These are phyloP conservation scores for Silurus aristotelis DNA, from an alignment of 2,797 vertebrate genomes.

Conservation along the genomic window DNA sequence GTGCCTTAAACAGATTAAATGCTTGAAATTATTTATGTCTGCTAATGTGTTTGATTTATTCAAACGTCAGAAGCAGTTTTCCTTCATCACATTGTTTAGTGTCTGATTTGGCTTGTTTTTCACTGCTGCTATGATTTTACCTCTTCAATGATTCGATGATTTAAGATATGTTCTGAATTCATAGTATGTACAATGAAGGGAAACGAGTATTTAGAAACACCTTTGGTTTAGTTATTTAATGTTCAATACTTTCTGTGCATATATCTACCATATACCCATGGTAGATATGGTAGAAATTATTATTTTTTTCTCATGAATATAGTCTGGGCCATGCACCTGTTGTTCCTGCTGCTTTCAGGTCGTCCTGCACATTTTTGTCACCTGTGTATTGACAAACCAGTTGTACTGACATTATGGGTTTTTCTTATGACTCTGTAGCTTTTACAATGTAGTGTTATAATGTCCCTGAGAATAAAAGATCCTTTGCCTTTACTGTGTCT, in stretches of 20 bases:
- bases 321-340: no score
- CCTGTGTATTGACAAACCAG: not conserved
- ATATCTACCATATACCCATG: not conserved
- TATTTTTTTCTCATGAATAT: no score
- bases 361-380: not conserved
- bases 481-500: not conserved
- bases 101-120: not conserved
- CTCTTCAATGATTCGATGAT: not conserved
- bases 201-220: not conserved
- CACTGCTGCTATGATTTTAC: not conserved
- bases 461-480: not conserved
- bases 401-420: not conserved
- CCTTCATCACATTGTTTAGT: not conserved
- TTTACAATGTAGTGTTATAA: no score
- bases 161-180: not conserved
- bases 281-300: not conserved
- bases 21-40: not conserved
- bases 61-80: not conserved
- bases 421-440: not conserved
- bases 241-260: not conserved
- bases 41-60: not conserved
- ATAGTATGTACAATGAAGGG: not conserved
- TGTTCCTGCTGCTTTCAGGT: not conserved
- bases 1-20: constrained; percentile 14
- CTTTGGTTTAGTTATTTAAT: not conserved